Evolutionary conservation across 2,113 vertebrate species (phyloP), one percentile per base, ranked within the genome.

Genomic region (Myiopsitta monachus): DNA sequence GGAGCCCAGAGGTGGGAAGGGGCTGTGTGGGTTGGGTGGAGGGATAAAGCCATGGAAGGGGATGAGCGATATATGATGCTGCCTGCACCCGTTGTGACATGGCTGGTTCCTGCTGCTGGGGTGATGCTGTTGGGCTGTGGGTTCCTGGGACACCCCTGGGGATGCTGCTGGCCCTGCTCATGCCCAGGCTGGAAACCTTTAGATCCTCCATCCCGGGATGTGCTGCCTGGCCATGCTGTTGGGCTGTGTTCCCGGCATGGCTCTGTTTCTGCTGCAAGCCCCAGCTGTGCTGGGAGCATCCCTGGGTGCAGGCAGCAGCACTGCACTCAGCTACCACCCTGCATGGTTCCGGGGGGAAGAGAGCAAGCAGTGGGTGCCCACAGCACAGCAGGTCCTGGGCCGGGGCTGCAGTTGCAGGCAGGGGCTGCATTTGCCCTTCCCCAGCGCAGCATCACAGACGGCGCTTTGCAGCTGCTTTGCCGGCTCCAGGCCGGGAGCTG

Each of bases 391-490:
- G 33, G 57, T n/a, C 57, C 31, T 59, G 57, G 21, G 33, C 33
- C 19, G 43, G 68, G 77, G 61, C 59, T 66, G 81, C 15, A 7
- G 69, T 84, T 89, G 81, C 63, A 59, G 33, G 33, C 55, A 28
- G 67, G 76, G 73, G 59, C 67, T 62, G 81, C 15, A 5, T 69
- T 84, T 87, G 81, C 59, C 77, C 38, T 81, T 89, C 44, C 54
- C 38, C 4, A 0, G 55, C 7, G 3, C 93, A 62, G 73, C 83
- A 43, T 54, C 38, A 3, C 92, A 74, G 77, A 51, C 15, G 0
- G 55, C 3, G 46, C 75, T 75, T 91, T 87, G 85, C 94, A 91
- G 96, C 93, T 87, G 84, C 91, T 64, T 55, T 67, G n/a, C 64
- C 14, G 6, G 47, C 77, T 80, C 54, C 83, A 73, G 82, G 88